These are phyloP conservation scores for Lampropteryx suffumata DNA, from an alignment of 2,888 invertebrate genomes.

Conservation along the genomic window DNA sequence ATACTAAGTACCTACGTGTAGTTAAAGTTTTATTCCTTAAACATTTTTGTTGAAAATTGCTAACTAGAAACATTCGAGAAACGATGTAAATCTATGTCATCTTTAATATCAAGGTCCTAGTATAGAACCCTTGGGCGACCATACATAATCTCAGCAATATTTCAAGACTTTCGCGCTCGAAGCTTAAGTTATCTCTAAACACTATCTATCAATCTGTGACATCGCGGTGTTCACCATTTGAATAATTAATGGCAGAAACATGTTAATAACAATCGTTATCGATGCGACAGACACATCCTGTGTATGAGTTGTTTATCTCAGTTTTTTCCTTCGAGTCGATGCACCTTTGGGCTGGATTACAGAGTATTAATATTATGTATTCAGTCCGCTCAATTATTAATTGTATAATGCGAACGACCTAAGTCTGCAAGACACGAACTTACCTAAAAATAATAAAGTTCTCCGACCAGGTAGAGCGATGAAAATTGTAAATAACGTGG, in stretches of 20 bases:
- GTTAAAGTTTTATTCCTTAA: no score
- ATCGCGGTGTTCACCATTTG: conserved; percentile 31
- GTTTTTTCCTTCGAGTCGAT: conserved; percentile 30
- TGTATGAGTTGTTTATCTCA: conserved; percentile 38
- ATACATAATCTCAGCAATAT: background rate
- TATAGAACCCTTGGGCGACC: conserved; percentile 10
- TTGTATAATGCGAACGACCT: background rate
- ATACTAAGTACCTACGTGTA: no score
- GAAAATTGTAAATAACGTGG: no score
- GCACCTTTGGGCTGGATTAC: conserved; percentile 20
- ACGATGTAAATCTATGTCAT: background rate
- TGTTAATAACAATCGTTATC: conserved; percentile 52
- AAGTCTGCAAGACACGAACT: no score
- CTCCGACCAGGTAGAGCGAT: no score
- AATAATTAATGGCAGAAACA: conserved; percentile 53
- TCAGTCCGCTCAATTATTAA: conserved; percentile 7
- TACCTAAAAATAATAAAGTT: no score
- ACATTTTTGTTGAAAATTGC: no score
- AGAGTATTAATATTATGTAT: conserved; percentile 1
- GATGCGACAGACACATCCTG: conserved; percentile 48
- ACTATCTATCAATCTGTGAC: conserved; percentile 28
- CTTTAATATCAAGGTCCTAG: conserved; percentile 3
- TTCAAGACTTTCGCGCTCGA: conserved; percentile 9
- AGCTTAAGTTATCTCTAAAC: conserved; percentile 21
- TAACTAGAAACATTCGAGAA: no score